These are phyloP conservation scores for Heliangelus exortis DNA, from an alignment of 2,797 vertebrate genomes.

Conservation along the genomic window DNA sequence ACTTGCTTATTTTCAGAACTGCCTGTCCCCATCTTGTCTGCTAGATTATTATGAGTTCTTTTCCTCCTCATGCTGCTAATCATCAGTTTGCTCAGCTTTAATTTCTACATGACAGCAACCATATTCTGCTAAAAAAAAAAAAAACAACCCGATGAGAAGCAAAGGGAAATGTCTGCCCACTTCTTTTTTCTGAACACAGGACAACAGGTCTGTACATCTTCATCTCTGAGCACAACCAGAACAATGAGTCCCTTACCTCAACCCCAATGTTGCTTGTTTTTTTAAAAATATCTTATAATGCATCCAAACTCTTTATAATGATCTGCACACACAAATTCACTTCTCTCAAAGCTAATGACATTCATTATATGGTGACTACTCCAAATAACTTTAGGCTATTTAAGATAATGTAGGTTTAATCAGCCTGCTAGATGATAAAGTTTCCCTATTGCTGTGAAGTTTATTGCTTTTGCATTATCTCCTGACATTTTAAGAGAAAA, in stretches of 20 bases:
- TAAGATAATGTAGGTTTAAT: slow-evolving; percentile 5
- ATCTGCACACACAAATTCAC: background rate
- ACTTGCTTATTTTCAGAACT: background rate
- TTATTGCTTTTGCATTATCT: slow-evolving; percentile 12
- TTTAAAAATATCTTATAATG: background rate
- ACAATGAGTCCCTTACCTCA: background rate
- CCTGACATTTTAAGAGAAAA: slow-evolving; percentile 21
- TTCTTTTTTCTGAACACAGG: background rate
- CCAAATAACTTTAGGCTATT: background rate
- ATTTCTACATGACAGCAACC: background rate
- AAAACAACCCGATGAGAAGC: background rate
- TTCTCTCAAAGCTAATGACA: background rate
- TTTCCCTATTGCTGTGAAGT: background rate
- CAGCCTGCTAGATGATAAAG: background rate
- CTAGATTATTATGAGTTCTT: background rate
- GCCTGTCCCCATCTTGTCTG: background rate
- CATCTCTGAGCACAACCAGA: background rate
- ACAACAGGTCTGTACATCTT: background rate
- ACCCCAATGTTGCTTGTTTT: accelerated
- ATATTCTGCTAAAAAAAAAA: background rate
- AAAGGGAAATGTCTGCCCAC: background rate
- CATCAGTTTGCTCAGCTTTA: background rate
- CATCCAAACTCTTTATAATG: background rate
- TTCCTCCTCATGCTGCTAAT: background rate
- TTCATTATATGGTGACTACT: slow-evolving; percentile 16